A percentile compares a stretch with the other conserved stretches of the same genome.
Evolutionary conservation across 2,797 vertebrate genomes (phyloP).

Genomic region (Anolis apletophallus): DNA sequence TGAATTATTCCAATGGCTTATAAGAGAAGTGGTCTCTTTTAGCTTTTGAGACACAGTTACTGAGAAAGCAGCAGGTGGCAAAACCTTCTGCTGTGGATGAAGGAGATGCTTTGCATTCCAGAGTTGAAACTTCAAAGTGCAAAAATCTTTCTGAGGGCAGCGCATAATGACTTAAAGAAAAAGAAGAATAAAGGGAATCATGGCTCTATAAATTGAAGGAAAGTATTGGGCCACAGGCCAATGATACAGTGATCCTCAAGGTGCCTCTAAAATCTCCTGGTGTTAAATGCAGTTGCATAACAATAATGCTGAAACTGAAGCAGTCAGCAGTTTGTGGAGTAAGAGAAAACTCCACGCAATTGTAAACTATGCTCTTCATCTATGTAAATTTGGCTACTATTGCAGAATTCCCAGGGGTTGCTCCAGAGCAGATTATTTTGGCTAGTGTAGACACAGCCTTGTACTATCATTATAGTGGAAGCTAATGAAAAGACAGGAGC

Average conservation of each 20-base stretch:
- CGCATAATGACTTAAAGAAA: conserved; percentile 19
- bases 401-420: background rate
- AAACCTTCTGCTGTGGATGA: conserved; percentile 2
- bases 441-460: too few relatives aligned
- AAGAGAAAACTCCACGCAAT: background rate
- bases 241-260: conserved; percentile 12
- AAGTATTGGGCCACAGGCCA: conserved; percentile 22
- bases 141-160: conserved; percentile 22
- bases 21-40: background rate
- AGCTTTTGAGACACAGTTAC: background rate
- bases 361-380: background rate
- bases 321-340: background rate
- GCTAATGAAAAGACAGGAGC: too few relatives aligned
- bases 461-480: too few relatives aligned
- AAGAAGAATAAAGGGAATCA: conserved; percentile 13
- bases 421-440: too few relatives aligned
- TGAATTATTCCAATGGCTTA: conserved; percentile 5
- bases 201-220: conserved; percentile 8
- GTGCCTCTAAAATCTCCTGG: background rate
- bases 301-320: background rate
- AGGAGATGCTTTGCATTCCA: conserved; percentile 21
- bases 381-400: background rate
- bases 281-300: background rate
- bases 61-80: conserved; percentile 8
- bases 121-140: conserved; percentile 29